These are phyloP conservation scores for Lerista edwardsae DNA, from an alignment of 2,797 vertebrate species.

Conservation along the genomic window DNA sequence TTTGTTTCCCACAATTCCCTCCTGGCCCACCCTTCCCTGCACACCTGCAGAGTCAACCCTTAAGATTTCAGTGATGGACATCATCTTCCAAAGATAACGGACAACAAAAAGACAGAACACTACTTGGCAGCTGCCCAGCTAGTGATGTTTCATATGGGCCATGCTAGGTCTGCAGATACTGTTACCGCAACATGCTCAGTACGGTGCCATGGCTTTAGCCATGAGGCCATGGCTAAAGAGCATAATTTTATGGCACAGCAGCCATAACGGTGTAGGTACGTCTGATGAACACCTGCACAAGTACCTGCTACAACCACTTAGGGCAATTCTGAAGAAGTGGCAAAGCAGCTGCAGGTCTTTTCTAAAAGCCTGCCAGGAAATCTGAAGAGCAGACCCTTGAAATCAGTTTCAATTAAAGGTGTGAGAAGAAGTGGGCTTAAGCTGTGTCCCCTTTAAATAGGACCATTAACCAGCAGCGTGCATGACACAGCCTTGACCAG, in stretches of 20 bases:
- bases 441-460: not conserved
- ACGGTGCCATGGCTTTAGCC: not conserved
- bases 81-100: no score
- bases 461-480: not conserved
- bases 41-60: not conserved
- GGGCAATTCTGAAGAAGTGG: not conserved
- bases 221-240: not conserved
- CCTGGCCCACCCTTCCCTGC: not conserved
- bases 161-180: not conserved
- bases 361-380: not conserved
- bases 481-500: constrained; percentile 25
- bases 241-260: not conserved
- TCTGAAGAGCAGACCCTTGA: not conserved
- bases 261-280: not conserved
- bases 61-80: not conserved
- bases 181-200: not conserved
- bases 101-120: not conserved
- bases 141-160: not conserved
- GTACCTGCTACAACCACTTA: not conserved
- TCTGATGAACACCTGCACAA: not conserved
- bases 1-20: not conserved
- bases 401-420: not conserved
- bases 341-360: not conserved
- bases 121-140: not conserved
- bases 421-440: not conserved